Base-by-base conservation (phyloP, 2,888 invertebrate genomes). In the Diarsia brunnea region DNA sequence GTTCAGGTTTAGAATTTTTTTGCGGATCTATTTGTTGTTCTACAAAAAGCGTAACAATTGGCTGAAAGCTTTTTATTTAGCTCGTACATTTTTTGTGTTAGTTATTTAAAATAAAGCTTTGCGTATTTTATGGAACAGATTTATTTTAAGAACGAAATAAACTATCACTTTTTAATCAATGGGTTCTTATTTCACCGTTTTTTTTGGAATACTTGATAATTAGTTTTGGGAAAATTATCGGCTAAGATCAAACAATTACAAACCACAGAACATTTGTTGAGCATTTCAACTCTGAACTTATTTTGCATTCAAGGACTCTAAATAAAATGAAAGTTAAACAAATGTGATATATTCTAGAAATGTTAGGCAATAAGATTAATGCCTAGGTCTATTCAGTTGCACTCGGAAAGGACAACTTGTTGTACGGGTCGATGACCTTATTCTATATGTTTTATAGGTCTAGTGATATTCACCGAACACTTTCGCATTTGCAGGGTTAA, bases 321-420 rank as follows among this genome's bases (percentile, higher is more conserved):
- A 82, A 76, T 74, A 75, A 84, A 89, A 79, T 81, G 82, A 86
- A 84, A 80, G 86, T 80, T 78, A 82, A 64, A 87, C 84, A 86
- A 82, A 86, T 87, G 85, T 79, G 84, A 84, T 82, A 81, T 87
- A 87, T 86, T 86, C 83, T 78, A 80, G 84, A 73, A 79, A 77
- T 87, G 88, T 92, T 91, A 86, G 89, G 91, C 91, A 92, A 91
- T 88, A 79, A 75, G 72, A 84, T 78, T 90, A 88, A 90, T 89
- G 87, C 89, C 89, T 90, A 89, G 88, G 88, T 90, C 87, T 92
- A 85, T 79, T 83, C 81, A 84, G 82, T 81, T 81, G 85, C 76
- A 82, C 84, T 92, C 90, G 89, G 92, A 93, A 93, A 93, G 93
- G 93, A 93, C 93, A 93, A 93, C 92, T 89, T 88, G 86, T 87